Evolutionary conservation across 2,113 vertebrate species (phyloP).

Genomic region (Charadrius vociferus): DNA sequence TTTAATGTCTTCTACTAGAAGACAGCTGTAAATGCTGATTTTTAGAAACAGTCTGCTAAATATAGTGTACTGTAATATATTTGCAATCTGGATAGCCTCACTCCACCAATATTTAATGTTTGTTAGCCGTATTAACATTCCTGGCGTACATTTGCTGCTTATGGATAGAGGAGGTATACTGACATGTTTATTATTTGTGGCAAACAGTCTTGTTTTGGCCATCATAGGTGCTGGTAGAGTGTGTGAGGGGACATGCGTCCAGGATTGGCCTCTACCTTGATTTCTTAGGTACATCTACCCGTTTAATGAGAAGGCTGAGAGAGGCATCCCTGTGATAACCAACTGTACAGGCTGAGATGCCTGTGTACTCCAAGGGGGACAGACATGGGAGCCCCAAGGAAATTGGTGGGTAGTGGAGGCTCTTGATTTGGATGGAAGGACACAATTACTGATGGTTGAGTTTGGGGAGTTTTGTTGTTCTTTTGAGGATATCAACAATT

Average conservation of each 20-base stretch:
- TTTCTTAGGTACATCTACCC: not conserved
- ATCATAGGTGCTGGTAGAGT: not conserved
- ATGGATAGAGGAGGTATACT: not conserved
- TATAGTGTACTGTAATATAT: not conserved
- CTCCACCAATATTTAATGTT: not conserved
- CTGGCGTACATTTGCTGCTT: not conserved
- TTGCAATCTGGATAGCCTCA: not conserved
- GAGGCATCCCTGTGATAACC: not conserved
- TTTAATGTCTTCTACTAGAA: not conserved
- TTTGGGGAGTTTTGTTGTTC: not conserved
- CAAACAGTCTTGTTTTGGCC: not conserved
- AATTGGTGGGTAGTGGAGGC: fast-evolving
- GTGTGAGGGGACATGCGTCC: not conserved
- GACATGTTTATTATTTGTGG: not conserved
- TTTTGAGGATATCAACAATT: not conserved
- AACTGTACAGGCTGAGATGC: not conserved
- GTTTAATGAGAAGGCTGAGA: not conserved
- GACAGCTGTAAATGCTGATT: not conserved
- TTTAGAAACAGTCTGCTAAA: not conserved
- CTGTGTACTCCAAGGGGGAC: not conserved
- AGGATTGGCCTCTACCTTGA: not conserved
- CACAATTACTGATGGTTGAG: not conserved
- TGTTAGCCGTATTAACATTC: not conserved
- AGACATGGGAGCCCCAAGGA: not conserved
- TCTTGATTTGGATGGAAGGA: not conserved